Percentiles rank a stretch among this genome's conserved stretches.
Conservation (phyloP, 2,797 vertebrate species). For the Danio tinwini region DNA sequence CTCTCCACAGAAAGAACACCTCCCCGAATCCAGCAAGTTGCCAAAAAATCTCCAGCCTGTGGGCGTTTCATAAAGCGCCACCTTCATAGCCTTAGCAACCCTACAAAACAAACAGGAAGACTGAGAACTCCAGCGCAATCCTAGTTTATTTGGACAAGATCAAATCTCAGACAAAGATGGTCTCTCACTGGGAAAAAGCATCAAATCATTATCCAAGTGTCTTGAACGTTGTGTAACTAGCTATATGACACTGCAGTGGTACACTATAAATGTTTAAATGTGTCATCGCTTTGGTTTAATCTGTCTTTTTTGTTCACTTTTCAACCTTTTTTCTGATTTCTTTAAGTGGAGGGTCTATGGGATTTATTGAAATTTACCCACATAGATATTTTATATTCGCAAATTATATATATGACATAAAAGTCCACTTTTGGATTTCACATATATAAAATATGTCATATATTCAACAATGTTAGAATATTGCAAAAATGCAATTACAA, state of each 20-base stretch:
- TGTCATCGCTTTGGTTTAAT: too few relatives aligned
- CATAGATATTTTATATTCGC: too few relatives aligned
- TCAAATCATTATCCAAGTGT: not conserved
- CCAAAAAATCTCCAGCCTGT: conserved; percentile 97
- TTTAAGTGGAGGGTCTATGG: too few relatives aligned
- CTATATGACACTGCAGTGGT: not conserved
- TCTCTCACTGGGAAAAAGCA: not conserved
- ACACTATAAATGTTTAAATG: not conserved
- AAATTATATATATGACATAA: too few relatives aligned
- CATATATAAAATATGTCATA: too few relatives aligned
- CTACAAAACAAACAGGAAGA: conserved; percentile 72
- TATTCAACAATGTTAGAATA: too few relatives aligned
- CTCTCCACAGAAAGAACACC: conserved; percentile 96
- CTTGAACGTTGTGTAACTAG: not conserved
- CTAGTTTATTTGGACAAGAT: conserved; percentile 12
- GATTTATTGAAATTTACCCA: too few relatives aligned
- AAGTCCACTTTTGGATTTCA: too few relatives aligned
- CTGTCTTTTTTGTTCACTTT: too few relatives aligned
- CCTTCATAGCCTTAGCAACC: conserved; percentile 95
- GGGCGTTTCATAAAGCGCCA: conserved; percentile 95
- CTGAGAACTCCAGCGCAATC: conserved; percentile 35
- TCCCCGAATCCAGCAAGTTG: conserved; percentile 97
- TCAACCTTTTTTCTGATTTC: too few relatives aligned
- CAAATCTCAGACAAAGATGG: conserved; percentile 5
- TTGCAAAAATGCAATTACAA: too few relatives aligned